These are phyloP conservation scores for Cardiocondyla obscurior DNA, from an alignment of 1,140 invertebrate genomes.

Conservation along the genomic window DNA sequence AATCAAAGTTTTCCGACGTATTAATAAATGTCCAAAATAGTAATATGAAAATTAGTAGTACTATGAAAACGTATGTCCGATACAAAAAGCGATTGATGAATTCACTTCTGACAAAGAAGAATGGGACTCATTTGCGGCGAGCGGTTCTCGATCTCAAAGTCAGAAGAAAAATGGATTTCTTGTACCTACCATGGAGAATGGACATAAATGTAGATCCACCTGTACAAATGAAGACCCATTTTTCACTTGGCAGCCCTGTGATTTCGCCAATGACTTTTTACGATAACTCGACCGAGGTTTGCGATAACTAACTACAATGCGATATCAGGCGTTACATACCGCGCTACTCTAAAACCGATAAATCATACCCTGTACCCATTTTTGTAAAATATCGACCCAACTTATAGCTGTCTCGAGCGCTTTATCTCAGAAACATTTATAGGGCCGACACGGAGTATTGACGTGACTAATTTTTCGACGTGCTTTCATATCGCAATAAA, in stretches of 20 bases:
- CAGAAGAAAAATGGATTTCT: slow-evolving; percentile 54
- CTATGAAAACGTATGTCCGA: not conserved
- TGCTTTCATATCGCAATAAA: slow-evolving; percentile 13
- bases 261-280: slow-evolving; percentile 51
- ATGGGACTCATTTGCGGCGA: slow-evolving; percentile 38
- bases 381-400: slow-evolving; percentile 33
- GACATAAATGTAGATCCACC: slow-evolving; percentile 54
- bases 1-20: not conserved
- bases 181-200: slow-evolving; percentile 32
- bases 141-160: slow-evolving; percentile 50
- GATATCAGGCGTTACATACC: slow-evolving; percentile 41
- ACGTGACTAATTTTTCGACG: slow-evolving; percentile 37
- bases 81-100: slow-evolving; percentile 51
- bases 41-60: slow-evolving; percentile 12
- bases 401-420: slow-evolving; percentile 18
- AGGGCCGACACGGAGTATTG: slow-evolving; percentile 2
- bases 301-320: slow-evolving; percentile 50
- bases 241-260: slow-evolving; percentile 33
- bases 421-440: slow-evolving; percentile 41
- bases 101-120: slow-evolving; percentile 48
- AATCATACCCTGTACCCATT: slow-evolving; percentile 40
- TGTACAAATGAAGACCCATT: slow-evolving; percentile 52
- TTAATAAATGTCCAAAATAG: not conserved
- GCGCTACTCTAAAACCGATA: slow-evolving; percentile 44
- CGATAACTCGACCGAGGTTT: slow-evolving; percentile 38